A percentile compares a stretch with the other conserved stretches of the same genome.
Evolutionary conservation across 2,888 invertebrate species (phyloP).

Genomic region (Neocrepidodera transversa): DNA sequence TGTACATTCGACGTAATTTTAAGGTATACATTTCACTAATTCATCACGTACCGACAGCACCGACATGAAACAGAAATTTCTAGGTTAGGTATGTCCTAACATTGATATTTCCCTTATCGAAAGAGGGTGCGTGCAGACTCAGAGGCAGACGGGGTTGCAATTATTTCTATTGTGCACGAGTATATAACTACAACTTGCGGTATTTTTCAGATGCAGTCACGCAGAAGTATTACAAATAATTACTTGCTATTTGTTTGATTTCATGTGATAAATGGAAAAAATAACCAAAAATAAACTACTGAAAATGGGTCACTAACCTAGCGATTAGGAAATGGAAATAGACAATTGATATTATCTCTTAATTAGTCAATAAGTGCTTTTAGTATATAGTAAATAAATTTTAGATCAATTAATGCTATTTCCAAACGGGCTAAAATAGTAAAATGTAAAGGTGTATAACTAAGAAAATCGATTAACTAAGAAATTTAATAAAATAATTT

Average conservation of each 20-base stretch:
- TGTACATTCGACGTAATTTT: not conserved
- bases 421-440: too few species aligned
- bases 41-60: not conserved
- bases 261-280: slow-evolving; percentile 48
- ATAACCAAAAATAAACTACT: slow-evolving; percentile 7
- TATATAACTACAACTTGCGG: slow-evolving; percentile 51
- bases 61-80: slow-evolving; percentile 25
- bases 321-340: not conserved
- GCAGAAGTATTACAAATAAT: slow-evolving; percentile 57
- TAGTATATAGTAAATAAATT: too few species aligned
- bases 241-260: slow-evolving; percentile 53
- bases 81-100: slow-evolving; percentile 30
- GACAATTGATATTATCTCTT: not conserved
- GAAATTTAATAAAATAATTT: too few species aligned
- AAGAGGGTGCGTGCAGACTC: slow-evolving; percentile 57
- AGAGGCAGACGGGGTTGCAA: slow-evolving; percentile 56
- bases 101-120: slow-evolving; percentile 32
- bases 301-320: slow-evolving; percentile 1
- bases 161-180: slow-evolving; percentile 56
- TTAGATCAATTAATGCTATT: too few species aligned
- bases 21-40: not conserved
- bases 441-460: too few species aligned
- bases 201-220: slow-evolving; percentile 55
- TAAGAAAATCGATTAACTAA: too few species aligned
- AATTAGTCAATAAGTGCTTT: not conserved